Conservation (phyloP, 1,140 invertebrate genomes). For the Hyposmocoma kahamanoa region DNA sequence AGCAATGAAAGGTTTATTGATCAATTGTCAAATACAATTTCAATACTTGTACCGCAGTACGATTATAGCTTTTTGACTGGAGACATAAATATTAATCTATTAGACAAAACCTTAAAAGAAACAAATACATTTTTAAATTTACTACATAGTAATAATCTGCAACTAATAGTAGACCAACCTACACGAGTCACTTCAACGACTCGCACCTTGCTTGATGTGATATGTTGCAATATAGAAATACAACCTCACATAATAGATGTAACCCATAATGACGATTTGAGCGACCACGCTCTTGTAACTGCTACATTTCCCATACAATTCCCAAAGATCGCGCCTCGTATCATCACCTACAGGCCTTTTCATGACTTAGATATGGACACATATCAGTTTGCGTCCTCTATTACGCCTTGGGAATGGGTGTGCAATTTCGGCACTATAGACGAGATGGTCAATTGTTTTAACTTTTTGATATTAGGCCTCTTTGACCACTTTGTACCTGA, state of each 20-base stretch:
- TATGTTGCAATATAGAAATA: neutral
- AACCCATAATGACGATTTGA: neutral
- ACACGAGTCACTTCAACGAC: neutral
- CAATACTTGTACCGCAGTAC: too few species aligned
- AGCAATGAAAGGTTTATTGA: too few species aligned
- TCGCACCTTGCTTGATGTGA: neutral
- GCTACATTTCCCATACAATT: neutral
- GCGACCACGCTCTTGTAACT: neutral
- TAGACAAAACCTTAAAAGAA: neutral
- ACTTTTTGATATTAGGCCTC: too few species aligned
- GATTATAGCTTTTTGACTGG: neutral
- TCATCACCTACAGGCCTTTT: neutral
- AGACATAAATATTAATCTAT: neutral
- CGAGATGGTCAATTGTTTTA: neutral
- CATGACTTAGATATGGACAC: neutral
- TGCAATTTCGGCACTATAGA: neutral
- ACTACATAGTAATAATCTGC: neutral
- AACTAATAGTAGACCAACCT: neutral
- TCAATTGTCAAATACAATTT: too few species aligned
- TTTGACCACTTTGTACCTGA: too few species aligned
- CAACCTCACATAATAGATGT: neutral
- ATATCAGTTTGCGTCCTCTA: neutral
- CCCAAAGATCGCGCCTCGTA: neutral
- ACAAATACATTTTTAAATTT: neutral
- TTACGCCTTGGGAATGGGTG: neutral